These are phyloP conservation scores for Corvus moneduloides DNA, from an alignment of 2,113 vertebrate genomes.

Conservation along the genomic window DNA sequence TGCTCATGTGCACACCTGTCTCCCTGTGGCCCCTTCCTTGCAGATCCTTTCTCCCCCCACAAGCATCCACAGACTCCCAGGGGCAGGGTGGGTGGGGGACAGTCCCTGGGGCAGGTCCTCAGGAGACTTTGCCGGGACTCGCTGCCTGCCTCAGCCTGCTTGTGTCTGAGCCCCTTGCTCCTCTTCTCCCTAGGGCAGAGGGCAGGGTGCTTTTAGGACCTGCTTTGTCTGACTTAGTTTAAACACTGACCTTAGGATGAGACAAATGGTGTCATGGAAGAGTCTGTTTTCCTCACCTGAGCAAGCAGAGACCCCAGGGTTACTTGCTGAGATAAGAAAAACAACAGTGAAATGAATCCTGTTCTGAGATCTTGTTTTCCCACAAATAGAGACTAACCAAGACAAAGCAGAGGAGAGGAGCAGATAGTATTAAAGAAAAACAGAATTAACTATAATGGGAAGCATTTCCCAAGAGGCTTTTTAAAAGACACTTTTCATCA, in stretches of 20 bases:
- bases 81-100: not conserved
- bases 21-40: not conserved
- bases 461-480: conserved; percentile 21
- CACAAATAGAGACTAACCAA: conserved; percentile 9
- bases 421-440: not conserved
- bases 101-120: not conserved
- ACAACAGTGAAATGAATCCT: not conserved
- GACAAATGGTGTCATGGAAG: not conserved
- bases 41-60: not conserved
- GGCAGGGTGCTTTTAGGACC: not conserved
- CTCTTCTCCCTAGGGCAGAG: not conserved
- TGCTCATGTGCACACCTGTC: not conserved
- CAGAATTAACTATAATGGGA: conserved; percentile 23
- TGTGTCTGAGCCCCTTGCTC: not conserved
- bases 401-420: conserved; percentile 21
- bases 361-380: not conserved
- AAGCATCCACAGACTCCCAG: not conserved
- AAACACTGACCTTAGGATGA: not conserved
- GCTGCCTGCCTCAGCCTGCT: not conserved
- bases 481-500: conserved; percentile 46
- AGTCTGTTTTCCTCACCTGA: not conserved
- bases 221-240: not conserved
- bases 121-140: not conserved
- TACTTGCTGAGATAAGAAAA: not conserved
- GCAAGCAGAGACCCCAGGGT: not conserved